Conservation (phyloP, 2,888 invertebrate species). For the Norana najaformis region DNA sequence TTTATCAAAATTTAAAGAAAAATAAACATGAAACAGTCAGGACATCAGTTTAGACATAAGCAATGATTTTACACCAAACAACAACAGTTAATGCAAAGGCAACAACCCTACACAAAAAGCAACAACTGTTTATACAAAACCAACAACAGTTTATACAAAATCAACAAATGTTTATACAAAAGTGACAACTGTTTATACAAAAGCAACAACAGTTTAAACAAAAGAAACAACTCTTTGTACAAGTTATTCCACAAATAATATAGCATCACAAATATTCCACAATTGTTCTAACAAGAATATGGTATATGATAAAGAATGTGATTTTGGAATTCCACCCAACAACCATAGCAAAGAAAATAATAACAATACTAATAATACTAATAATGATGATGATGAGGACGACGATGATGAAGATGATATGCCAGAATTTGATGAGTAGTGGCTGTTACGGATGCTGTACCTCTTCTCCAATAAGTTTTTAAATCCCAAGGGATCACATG, state of each 20-base stretch:
- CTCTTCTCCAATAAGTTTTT: no score
- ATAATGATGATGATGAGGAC: background rate
- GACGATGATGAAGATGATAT: no score
- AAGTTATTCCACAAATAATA: background rate
- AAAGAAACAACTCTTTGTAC: background rate
- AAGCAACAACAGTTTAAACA: background rate
- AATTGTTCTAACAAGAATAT: background rate
- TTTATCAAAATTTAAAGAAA: constrained; percentile 95
- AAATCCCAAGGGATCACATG: no score
- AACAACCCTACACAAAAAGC: no score
- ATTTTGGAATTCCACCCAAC: background rate
- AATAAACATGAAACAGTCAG: constrained; percentile 67
- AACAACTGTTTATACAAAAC: background rate
- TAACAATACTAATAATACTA: background rate
- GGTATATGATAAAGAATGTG: background rate
- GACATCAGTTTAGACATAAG: background rate
- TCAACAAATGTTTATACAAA: background rate
- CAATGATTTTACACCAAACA: background rate
- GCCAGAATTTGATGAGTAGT: no score
- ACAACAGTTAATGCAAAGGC: background rate
- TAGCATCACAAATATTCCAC: background rate
- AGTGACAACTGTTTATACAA: background rate
- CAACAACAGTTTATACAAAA: background rate
- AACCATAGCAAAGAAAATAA: background rate
- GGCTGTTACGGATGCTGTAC: no score